A percentile compares a stretch with the other conserved stretches of the same genome.
phyloP scores from a whole-genome alignment of 2,113 vertebrate genomes.

The Eudyptes chrysolophus region DNA sequence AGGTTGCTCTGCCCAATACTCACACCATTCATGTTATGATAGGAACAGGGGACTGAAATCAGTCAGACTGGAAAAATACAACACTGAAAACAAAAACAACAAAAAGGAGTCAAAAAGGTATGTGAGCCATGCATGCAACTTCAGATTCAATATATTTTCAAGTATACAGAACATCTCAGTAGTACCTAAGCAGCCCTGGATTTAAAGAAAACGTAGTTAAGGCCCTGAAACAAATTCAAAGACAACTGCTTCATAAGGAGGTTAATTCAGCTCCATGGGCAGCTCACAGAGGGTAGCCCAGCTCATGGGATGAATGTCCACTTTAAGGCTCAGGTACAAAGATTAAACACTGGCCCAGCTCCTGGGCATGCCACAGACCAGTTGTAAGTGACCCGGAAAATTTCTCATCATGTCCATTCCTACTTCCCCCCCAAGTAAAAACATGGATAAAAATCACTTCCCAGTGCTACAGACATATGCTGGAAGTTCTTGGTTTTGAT shows the following conservation, averaged over 20 bases:
- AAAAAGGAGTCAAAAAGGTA: neutral
- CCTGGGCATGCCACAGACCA: neutral
- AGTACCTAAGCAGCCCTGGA: neutral
- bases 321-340: neutral
- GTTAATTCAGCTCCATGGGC: neutral
- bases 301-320: neutral
- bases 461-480: neutral
- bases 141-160: neutral
- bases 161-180: neutral
- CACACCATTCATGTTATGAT: neutral
- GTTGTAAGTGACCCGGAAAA: neutral
- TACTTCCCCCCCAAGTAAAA: neutral
- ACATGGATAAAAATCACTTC: neutral
- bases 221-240: neutral
- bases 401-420: neutral
- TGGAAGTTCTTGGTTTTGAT: neutral
- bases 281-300: neutral
- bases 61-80: constrained; percentile 10
- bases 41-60: constrained; percentile 2
- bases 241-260: neutral
- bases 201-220: neutral
- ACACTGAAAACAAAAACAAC: neutral
- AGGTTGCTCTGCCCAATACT: neutral
- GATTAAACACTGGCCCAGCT: neutral
- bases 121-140: neutral